These are phyloP conservation scores for Aradus depressus DNA, from an alignment of 2,888 invertebrate genomes.

Conservation along the genomic window DNA sequence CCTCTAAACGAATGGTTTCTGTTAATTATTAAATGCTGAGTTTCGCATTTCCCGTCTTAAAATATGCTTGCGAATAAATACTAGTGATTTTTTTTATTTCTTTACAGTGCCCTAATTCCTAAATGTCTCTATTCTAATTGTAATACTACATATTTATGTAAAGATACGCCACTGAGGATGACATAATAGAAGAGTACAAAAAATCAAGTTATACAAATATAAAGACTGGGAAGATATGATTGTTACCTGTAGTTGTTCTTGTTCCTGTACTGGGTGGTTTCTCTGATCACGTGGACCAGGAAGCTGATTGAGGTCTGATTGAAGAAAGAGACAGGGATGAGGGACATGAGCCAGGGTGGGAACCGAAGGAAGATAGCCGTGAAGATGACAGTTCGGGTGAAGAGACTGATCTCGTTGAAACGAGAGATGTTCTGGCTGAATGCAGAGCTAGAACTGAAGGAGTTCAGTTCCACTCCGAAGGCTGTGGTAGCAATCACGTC, in stretches of 20 bases:
- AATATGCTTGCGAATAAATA: too few relatives aligned
- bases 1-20: too few relatives aligned
- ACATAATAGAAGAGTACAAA: background rate
- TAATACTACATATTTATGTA: too few relatives aligned
- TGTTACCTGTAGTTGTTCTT: constrained; percentile 34
- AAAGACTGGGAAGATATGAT: constrained; percentile 28
- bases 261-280: constrained; percentile 28
- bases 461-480: constrained; percentile 45
- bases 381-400: constrained; percentile 28
- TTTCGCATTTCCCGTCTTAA: too few relatives aligned
- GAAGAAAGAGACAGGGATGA: constrained; percentile 30
- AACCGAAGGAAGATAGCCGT: constrained; percentile 26
- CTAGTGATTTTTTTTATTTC: too few relatives aligned
- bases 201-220: constrained; percentile 18
- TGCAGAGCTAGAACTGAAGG: constrained; percentile 41
- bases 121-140: too few relatives aligned
- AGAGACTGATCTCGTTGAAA: constrained; percentile 28
- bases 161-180: too few relatives aligned
- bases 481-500: constrained; percentile 48
- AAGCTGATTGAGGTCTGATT: constrained; percentile 30
- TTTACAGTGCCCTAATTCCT: too few relatives aligned
- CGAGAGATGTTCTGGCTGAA: constrained; percentile 37
- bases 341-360: constrained; percentile 26
- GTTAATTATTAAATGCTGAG: too few relatives aligned
- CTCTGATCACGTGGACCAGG: constrained; percentile 29